Evolutionary conservation across 2,797 vertebrate species (phyloP).

Genomic region (Leptoclinus maculatus): DNA sequence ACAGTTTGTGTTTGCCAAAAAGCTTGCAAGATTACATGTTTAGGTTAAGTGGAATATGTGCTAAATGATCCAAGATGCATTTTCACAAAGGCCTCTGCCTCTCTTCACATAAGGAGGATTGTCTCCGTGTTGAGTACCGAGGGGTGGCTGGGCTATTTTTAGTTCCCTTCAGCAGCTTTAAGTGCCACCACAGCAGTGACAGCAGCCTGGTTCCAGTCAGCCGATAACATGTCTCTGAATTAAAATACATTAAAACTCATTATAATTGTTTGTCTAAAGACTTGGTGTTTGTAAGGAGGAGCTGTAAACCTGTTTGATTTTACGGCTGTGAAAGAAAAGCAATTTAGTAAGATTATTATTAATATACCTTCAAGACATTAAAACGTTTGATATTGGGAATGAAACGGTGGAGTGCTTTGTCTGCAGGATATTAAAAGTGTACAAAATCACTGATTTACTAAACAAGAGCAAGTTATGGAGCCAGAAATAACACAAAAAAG

Average conservation of each 20-base stretch:
- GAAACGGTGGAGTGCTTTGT: neutral
- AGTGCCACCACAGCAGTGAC: neutral
- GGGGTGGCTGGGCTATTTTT: neutral
- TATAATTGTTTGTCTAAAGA: too few relatives aligned
- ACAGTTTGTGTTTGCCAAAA: slow-evolving; percentile 8
- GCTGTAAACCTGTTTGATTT: neutral
- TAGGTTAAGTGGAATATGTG: neutral
- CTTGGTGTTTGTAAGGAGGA: neutral
- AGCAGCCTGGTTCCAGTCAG: neutral
- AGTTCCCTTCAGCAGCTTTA: neutral
- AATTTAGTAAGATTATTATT: too few relatives aligned
- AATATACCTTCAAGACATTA: too few relatives aligned
- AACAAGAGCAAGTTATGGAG: too few relatives aligned
- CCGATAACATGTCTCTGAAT: neutral
- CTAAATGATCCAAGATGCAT: neutral
- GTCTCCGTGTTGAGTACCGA: neutral
- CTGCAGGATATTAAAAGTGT: neutral
- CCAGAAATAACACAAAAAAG: too few relatives aligned
- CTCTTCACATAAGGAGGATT: neutral
- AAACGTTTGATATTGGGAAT: too few relatives aligned
- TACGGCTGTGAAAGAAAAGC: neutral
- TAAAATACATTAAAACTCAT: too few relatives aligned
- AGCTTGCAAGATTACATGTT: neutral
- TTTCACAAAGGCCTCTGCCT: neutral
- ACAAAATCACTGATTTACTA: neutral